phyloP scores from a whole-genome alignment of 2,113 vertebrate species.

The Zeus faber region DNA sequence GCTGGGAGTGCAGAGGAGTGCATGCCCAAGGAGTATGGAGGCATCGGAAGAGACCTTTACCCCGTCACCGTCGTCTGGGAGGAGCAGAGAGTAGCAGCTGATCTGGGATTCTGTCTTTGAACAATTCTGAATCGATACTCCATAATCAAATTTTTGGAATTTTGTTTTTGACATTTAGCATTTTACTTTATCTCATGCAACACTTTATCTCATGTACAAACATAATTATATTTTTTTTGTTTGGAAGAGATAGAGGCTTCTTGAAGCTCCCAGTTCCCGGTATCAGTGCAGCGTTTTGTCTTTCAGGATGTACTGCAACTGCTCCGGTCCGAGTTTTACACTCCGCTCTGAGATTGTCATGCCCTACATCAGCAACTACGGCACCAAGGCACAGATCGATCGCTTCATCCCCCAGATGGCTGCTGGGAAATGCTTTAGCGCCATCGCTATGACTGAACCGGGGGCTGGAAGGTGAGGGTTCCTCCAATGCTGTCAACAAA shows the following conservation, averaged over 20 bases:
- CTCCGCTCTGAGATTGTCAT: slow-evolving; percentile 90
- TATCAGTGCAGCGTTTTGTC: too few relatives aligned
- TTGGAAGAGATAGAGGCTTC: too few relatives aligned
- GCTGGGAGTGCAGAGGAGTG: slow-evolving; percentile 79
- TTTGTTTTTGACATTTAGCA: too few relatives aligned
- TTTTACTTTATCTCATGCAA: too few relatives aligned
- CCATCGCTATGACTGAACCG: slow-evolving; percentile 93
- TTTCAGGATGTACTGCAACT: slow-evolving; percentile 86
- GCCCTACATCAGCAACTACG: slow-evolving; percentile 88
- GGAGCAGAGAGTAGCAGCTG: slow-evolving; percentile 88
- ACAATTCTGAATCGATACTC: too few relatives aligned
- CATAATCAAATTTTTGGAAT: too few relatives aligned
- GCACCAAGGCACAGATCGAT: slow-evolving; percentile 83
- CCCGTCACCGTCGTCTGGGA: slow-evolving; percentile 84
- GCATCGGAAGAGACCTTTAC: slow-evolving; percentile 84
- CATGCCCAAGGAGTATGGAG: slow-evolving; percentile 82
- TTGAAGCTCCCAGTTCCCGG: too few relatives aligned
- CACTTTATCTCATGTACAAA: too few relatives aligned
- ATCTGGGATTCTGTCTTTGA: too few relatives aligned
- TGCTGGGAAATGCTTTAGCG: slow-evolving; percentile 84
- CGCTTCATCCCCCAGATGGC: slow-evolving; percentile 81
- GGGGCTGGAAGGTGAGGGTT: slow-evolving; percentile 88
- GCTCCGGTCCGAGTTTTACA: slow-evolving; percentile 84
- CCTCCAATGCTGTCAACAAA: too few relatives aligned
- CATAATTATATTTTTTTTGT: too few relatives aligned